Conservation (phyloP, 2,888 invertebrate genomes). For the Dexiosoma caninum region DNA sequence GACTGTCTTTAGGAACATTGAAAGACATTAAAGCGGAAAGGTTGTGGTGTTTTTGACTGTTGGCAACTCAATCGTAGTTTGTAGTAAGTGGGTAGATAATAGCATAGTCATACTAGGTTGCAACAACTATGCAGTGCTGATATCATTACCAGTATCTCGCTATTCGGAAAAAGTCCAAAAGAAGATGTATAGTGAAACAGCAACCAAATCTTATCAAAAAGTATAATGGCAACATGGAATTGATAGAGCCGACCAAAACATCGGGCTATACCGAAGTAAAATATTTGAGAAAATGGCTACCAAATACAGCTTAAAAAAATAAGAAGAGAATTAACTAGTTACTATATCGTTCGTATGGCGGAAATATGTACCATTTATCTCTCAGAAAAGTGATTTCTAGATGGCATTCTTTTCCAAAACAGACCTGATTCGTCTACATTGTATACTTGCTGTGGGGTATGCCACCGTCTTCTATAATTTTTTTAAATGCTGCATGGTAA, state of each 20-base stretch:
- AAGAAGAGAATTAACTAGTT: too few species aligned
- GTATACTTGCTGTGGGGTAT: not conserved
- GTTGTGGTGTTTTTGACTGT: slow-evolving; percentile 23
- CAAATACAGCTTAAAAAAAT: too few species aligned
- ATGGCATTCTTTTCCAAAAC: not conserved
- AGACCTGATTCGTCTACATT: not conserved
- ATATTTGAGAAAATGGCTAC: too few species aligned
- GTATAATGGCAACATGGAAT: not conserved
- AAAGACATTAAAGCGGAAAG: not conserved
- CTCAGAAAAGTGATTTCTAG: too few species aligned
- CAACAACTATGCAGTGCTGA: slow-evolving; percentile 12
- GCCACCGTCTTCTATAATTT: not conserved
- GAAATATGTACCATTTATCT: too few species aligned
- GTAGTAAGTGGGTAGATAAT: too few species aligned
- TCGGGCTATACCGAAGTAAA: slow-evolving; percentile 1
- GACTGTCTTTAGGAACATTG: not conserved
- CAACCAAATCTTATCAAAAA: slow-evolving; percentile 22
- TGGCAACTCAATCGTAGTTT: too few species aligned
- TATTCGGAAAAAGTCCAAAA: slow-evolving; percentile 19
- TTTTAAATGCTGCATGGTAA: not conserved
- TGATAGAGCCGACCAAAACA: not conserved
- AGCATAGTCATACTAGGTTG: too few species aligned
- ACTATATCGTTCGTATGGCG: too few species aligned
- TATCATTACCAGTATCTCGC: slow-evolving; percentile 19
- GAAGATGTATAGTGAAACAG: slow-evolving; percentile 15